phyloP scores from a whole-genome alignment of 1,140 invertebrate species.

The Leptopilina boulardi region DNA sequence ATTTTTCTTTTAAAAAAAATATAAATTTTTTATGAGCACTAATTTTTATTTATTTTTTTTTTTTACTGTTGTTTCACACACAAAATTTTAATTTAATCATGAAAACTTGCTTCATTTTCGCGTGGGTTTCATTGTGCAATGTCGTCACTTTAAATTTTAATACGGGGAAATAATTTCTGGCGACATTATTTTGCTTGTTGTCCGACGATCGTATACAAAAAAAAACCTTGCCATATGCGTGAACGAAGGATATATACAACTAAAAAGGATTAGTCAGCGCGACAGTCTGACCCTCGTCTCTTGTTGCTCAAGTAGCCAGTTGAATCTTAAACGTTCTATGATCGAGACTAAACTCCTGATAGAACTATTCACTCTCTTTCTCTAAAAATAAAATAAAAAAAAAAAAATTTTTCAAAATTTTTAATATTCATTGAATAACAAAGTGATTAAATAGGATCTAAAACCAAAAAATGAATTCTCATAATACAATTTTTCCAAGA shows the following conservation, averaged over 20 bases:
- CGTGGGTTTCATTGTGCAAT: neutral
- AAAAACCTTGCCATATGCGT: slow-evolving; percentile 33
- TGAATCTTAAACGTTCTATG: neutral
- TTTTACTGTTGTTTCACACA: too few relatives aligned
- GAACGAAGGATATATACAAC: slow-evolving; percentile 12
- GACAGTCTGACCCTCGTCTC: slow-evolving; percentile 11
- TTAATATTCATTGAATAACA: neutral
- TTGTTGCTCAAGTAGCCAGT: neutral
- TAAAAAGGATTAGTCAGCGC: slow-evolving; percentile 24
- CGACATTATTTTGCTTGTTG: neutral
- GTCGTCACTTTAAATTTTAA: neutral
- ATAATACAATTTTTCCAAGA: neutral
- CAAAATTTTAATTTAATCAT: too few relatives aligned
- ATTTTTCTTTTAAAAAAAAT: neutral
- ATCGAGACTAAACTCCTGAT: neutral
- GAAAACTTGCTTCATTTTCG: neutral
- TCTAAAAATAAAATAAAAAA: too few relatives aligned
- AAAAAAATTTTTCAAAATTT: neutral
- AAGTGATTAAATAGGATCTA: neutral
- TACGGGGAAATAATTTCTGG: slow-evolving; percentile 10
- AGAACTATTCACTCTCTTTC: neutral
- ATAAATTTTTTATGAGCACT: too few relatives aligned
- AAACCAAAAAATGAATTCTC: neutral
- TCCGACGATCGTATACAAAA: neutral
- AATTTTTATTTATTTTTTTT: too few relatives aligned